Conservation (phyloP, 1,140 invertebrate genomes). For the Forficula auricularia region DNA sequence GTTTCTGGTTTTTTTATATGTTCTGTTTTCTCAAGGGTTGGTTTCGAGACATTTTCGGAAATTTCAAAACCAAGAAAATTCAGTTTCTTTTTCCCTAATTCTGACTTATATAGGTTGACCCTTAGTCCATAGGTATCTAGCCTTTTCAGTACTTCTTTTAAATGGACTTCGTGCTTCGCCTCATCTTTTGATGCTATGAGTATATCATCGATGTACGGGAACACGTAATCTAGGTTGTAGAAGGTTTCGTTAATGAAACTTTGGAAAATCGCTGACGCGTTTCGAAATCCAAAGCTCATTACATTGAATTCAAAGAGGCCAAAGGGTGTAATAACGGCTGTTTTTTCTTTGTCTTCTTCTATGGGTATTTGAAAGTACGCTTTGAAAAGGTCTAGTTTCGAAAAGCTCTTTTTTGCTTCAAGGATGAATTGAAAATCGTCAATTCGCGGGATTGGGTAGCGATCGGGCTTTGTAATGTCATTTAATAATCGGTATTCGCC, state of each 20-base stretch:
- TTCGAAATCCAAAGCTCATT: constrained; percentile 27
- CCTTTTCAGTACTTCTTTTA: neutral
- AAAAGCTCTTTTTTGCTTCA: constrained; percentile 19
- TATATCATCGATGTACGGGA: constrained; percentile 1
- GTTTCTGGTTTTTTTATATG: constrained; percentile 7
- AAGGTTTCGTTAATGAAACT: constrained; percentile 29
- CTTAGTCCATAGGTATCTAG: constrained; percentile 1
- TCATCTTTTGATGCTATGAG: constrained; percentile 17
- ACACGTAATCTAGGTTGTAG: constrained; percentile 18
- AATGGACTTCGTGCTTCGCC: constrained; percentile 15
- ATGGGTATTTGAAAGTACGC: no score
- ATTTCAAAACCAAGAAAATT: constrained; percentile 6
- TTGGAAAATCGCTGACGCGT: constrained; percentile 30
- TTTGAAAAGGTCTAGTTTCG: constrained; percentile 20
- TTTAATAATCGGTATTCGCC: constrained; percentile 28
- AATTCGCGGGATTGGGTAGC: constrained; percentile 14
- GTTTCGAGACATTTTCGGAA: constrained; percentile 7
- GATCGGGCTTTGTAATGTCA: constrained; percentile 19
- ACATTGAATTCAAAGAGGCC: constrained; percentile 16
- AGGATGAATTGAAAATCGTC: constrained; percentile 19
- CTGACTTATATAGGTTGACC: constrained; percentile 5
- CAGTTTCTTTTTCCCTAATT: constrained; percentile 7
- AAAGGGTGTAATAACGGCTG: no score
- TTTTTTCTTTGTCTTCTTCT: no score
- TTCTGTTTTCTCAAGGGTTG: constrained; percentile 15